These are phyloP conservation scores for Chymomyza procnemis DNA, from an alignment of 2,888 invertebrate genomes.

Conservation along the genomic window DNA sequence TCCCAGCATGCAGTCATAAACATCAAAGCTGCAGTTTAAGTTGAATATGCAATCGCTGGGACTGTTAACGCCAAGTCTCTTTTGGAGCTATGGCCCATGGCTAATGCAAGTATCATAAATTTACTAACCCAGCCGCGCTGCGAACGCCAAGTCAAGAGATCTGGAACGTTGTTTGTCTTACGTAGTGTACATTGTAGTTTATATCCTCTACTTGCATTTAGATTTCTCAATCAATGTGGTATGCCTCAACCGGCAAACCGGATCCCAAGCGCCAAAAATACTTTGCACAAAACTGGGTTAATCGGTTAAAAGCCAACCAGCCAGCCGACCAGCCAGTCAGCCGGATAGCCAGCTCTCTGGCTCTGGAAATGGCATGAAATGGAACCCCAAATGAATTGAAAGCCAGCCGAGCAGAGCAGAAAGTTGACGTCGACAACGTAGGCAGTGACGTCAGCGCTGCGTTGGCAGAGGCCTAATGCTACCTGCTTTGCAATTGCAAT, in stretches of 20 bases:
- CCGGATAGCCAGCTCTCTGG: conserved; percentile 21
- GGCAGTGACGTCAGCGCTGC: not conserved
- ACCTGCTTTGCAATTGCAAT: conserved; percentile 41
- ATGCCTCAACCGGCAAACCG: not conserved
- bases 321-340: no score
- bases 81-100: not conserved
- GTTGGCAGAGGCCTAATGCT: not conserved
- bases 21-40: not conserved
- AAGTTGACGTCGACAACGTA: conserved; percentile 26
- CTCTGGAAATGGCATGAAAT: conserved; percentile 49
- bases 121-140: not conserved
- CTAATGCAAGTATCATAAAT: not conserved
- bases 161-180: not conserved
- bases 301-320: conserved; percentile 54
- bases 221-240: not conserved
- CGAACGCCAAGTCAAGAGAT: not conserved
- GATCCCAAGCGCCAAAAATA: conserved; percentile 33
- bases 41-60: not conserved
- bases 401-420: conserved; percentile 27
- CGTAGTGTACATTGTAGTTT: not conserved
- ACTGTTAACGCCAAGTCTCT: not conserved
- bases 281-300: conserved; percentile 48
- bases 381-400: conserved; percentile 30
- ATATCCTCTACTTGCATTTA: not conserved
- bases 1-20: not conserved